Percentiles rank a stretch among this genome's conserved stretches.
Conservation (phyloP, 2,797 vertebrate species). For the Helostoma temminkii region DNA sequence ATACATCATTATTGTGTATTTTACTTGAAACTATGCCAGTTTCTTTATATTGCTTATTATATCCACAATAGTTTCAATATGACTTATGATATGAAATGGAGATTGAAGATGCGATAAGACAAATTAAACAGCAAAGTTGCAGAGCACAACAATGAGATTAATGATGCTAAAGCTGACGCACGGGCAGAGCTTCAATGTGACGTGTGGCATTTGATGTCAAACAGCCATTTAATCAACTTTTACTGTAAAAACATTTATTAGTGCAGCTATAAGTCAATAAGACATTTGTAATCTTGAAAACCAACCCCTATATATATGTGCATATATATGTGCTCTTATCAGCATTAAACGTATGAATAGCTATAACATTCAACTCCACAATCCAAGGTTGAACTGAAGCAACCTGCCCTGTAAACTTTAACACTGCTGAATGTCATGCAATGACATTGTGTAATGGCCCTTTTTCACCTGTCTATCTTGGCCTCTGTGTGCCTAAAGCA, state of each 20-base stretch:
- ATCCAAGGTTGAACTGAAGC: slow-evolving; percentile 36
- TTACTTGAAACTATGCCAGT: too few relatives aligned
- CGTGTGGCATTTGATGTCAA: too few relatives aligned
- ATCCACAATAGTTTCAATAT: too few relatives aligned
- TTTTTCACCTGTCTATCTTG: slow-evolving; percentile 70
- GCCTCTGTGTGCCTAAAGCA: slow-evolving; percentile 73
- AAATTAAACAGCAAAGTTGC: not conserved
- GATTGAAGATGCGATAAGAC: not conserved
- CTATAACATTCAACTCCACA: slow-evolving; percentile 15
- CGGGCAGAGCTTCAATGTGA: too few relatives aligned
- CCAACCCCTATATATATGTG: not conserved
- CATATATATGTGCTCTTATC: not conserved
- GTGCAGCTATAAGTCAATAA: not conserved
- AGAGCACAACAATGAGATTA: not conserved
- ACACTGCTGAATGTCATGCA: slow-evolving; percentile 39
- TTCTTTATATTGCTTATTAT: too few relatives aligned
- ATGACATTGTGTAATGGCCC: slow-evolving; percentile 67
- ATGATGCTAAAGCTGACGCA: too few relatives aligned
- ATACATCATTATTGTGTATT: too few relatives aligned
- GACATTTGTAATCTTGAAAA: not conserved
- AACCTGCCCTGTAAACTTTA: slow-evolving; percentile 49
- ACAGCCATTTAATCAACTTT: not conserved
- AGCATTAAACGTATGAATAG: slow-evolving; percentile 4
- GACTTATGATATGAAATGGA: too few relatives aligned
- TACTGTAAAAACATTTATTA: not conserved